A percentile compares a stretch with the other conserved stretches of the same genome.
phyloP scores from a whole-genome alignment of 2,888 invertebrate genomes.

The Ferrisia virgata region DNA sequence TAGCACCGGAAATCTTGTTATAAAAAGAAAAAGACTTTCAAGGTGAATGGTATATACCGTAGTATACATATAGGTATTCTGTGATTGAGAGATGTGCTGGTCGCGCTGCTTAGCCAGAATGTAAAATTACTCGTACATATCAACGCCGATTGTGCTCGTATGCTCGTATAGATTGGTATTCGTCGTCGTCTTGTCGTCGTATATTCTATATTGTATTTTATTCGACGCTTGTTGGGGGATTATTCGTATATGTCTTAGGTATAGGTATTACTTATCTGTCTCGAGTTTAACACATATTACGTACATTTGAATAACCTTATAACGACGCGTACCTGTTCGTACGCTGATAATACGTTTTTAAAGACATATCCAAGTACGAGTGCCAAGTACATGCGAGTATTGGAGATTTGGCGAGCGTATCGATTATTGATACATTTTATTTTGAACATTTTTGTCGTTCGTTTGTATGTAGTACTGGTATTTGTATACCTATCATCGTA shows the following conservation, averaged over 20 bases:
- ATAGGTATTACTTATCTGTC: too few relatives aligned
- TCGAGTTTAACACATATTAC: too few relatives aligned
- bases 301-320: too few relatives aligned
- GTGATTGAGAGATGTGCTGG: neutral
- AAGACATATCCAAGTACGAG: neutral
- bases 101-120: conserved; percentile 14
- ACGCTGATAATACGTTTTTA: neutral
- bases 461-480: too few relatives aligned
- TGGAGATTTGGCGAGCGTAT: neutral
- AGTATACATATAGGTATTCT: neutral
- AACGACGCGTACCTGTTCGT: too few relatives aligned
- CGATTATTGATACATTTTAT: conserved; percentile 26
- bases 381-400: conserved; percentile 3
- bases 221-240: too few relatives aligned
- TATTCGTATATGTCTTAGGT: neutral
- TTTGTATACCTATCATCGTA: too few relatives aligned
- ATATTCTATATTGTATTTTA: neutral
- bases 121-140: conserved; percentile 8
- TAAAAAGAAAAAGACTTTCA: conserved; percentile 16
- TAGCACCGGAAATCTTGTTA: conserved; percentile 41
- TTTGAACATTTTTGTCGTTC: too few relatives aligned
- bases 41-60: conserved; percentile 24
- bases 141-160: neutral
- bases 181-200: neutral
- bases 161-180: too few relatives aligned